Evolutionary conservation across 2,888 invertebrate genomes (phyloP).

Genomic region (Xestia xanthographa): DNA sequence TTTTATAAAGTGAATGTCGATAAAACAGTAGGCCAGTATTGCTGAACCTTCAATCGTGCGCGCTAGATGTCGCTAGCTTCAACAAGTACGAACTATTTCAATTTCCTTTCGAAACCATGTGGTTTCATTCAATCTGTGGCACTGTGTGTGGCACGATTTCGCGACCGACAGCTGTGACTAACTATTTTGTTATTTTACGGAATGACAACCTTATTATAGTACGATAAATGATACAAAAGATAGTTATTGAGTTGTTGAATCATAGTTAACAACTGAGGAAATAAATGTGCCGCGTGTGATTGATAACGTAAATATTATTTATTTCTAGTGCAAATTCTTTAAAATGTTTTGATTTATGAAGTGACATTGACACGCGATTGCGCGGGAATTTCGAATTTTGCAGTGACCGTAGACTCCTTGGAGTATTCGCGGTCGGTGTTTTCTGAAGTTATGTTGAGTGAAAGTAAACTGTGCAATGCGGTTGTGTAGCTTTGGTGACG

Average conservation of each 20-base stretch:
- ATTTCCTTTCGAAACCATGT: conserved; percentile 48
- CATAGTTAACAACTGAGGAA: conserved; percentile 36
- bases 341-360: conserved; percentile 65
- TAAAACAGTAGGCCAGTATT: conserved; percentile 71
- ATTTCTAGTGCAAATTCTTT: conserved; percentile 59
- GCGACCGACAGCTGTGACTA: conserved; percentile 73
- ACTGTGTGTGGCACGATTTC: conserved; percentile 73
- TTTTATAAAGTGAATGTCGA: conserved; percentile 63
- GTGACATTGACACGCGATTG: conserved; percentile 83
- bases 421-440: conserved; percentile 60
- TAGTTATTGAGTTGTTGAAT: conserved; percentile 52
- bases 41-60: conserved; percentile 21
- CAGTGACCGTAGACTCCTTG: conserved; percentile 31
- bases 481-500: conserved; percentile 77
- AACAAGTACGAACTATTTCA: conserved; percentile 14
- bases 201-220: conserved; percentile 65
- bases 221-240: conserved; percentile 68
- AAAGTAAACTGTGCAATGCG: conserved; percentile 83
- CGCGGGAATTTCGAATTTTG: conserved; percentile 82
- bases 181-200: conserved; percentile 69
- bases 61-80: conserved; percentile 74
- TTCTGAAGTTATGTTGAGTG: conserved; percentile 74
- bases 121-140: conserved; percentile 70
- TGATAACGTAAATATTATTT: conserved; percentile 63
- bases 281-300: conserved; percentile 66